Base-by-base conservation (phyloP, 2,888 invertebrate genomes). In the Dryobota labecula region DNA sequence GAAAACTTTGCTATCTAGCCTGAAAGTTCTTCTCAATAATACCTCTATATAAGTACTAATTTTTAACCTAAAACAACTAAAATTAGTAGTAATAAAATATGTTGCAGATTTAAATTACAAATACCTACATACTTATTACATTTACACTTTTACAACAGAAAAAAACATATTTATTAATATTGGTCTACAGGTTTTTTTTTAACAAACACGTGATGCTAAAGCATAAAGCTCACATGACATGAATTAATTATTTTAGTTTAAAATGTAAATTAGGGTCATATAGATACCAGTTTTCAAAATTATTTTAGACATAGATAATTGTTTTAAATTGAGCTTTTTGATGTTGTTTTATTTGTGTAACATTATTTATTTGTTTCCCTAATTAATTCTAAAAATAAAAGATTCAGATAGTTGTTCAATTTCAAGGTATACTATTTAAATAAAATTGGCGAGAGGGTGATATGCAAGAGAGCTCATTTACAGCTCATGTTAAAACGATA, bases 201-300 rank as follows among this genome's bases (percentile, higher is more conserved):
- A 38, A 4, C n/a, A 56, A 54, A 45, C 68, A 30, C 53, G 38
- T 70, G 54, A 54, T 54, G n/a, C 7, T 6, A 67, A 64, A n/a
- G 13, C 13, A 45, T 67, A 15, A 18, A 45, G 36, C 54, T 54
- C 36, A 38, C 13, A 38, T 45, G 38, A 38, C 13, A 38, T 45
- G 38, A 70, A 36, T 38, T 13, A 4, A 36, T 36, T 6, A 61
- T 47, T 60, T 69, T 67, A 30, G n/a, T 67, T 38, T 38, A n/a
- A 43, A 69, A 67, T 70, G 30, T 68, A 54, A 68, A 70, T 54
- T 38, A n/a, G 9, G 2, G 18, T 36, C 24, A 65, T 1, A 53
- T 6, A 18, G 2, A 49, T 24, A 64, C 45, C n/a, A 45, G 69
- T 69, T 69, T 69, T 45, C n/a, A 45, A 51, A 15, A 27, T 27